Base-by-base conservation (phyloP, 2,797 vertebrate genomes). In the Sus cebifrons region DNA sequence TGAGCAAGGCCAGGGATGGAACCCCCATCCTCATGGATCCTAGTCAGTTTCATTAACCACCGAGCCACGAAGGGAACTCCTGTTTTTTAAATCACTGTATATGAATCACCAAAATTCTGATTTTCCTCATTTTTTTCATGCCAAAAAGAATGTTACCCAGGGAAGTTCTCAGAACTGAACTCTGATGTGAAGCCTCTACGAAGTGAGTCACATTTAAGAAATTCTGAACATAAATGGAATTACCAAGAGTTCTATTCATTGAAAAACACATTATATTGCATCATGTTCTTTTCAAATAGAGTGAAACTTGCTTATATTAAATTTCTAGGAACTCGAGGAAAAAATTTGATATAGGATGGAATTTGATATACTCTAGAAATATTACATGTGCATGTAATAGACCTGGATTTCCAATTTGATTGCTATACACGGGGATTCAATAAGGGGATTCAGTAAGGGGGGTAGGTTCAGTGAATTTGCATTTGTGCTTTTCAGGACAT, bases 281-380 rank as follows among this genome's bases (percentile, higher is more conserved):
- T 96, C 98, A 96, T 98, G 98, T 97, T 92, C 92, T 97, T 98
- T 96, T 97, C 98, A 97, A 97, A 98, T 97, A 97, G 97, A 98
- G 97, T 98, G 97, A 98, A 98, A 98, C 97, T 98, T 97, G 96
- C 96, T 97, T 98, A 97, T 98, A 98, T 98, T 98, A 97, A 98
- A 98, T 98, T 98, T 98, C 97, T 96, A 89, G 96, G 96, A 97
- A 97, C 94, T 93, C 12, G 1, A 95, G 95, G 96, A 96, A 97
- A 97, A 98, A 97, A 98, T 96, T 96, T 96, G 97, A 97, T 98
- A 97, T 96, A 97, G 94, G 93, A 95, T 96, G 93, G 97, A 98
- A 98, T 98, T 97, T 94, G 97, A 98, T 98, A 97, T 94, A 97
- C 96, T 97, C 96, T 94, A 93, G 97, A 98, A 98, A 98, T 98